These are phyloP conservation scores for Ciconia boyciana DNA, from an alignment of 2,113 vertebrate genomes.

Conservation along the genomic window DNA sequence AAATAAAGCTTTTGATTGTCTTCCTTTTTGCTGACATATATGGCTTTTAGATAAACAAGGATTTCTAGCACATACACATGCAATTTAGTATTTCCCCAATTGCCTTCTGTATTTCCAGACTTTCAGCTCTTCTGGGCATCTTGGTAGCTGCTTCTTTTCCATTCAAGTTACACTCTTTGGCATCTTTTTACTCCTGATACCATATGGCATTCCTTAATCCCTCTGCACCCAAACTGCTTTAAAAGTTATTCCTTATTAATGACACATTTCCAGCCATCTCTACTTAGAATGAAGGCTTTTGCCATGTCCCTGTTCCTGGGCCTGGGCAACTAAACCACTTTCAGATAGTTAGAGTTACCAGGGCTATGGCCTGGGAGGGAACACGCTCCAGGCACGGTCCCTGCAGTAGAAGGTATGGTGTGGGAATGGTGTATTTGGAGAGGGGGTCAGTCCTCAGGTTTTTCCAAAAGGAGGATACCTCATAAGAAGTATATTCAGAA, in stretches of 20 bases:
- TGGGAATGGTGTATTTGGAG: background rate
- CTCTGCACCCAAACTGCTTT: constrained; percentile 3
- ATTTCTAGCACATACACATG: background rate
- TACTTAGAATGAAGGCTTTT: background rate
- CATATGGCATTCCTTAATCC: constrained; percentile 42
- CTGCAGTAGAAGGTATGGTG: background rate
- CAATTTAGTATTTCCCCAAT: background rate
- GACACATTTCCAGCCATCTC: constrained; percentile 26
- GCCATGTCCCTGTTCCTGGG: background rate
- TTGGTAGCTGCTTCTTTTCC: background rate
- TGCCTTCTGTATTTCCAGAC: background rate
- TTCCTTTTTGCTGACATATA: background rate
- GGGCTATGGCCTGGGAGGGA: background rate
- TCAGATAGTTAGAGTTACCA: background rate
- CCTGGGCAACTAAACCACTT: background rate
- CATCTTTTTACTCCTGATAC: constrained; percentile 11
- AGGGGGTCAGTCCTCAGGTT: background rate
- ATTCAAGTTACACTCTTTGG: background rate
- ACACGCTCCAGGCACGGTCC: rapidly evolving
- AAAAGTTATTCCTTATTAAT: constrained; percentile 24
- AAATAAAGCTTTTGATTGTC: background rate
- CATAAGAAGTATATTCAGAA: background rate
- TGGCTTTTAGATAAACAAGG: background rate
- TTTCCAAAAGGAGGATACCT: background rate
- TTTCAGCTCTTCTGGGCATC: background rate